Conservation (phyloP, 2,888 invertebrate genomes). For the Brenthis daphne region DNA sequence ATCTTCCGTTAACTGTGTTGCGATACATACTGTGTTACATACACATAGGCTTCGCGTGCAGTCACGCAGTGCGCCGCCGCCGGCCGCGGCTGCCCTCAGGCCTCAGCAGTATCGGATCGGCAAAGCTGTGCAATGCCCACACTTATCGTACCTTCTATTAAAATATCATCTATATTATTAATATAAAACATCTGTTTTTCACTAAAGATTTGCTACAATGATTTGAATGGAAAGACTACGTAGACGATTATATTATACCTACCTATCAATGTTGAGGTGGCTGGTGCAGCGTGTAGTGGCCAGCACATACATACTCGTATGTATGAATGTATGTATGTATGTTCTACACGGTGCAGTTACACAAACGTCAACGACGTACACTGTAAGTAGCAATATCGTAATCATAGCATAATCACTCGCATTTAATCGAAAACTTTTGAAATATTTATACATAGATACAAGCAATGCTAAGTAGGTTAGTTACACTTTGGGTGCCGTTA, state of each 20-base stretch:
- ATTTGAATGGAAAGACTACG: no score
- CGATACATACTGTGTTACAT: neutral
- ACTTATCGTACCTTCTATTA: neutral
- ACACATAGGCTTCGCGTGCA: neutral
- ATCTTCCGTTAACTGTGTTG: conserved; percentile 4
- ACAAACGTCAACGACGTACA: neutral
- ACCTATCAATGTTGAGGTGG: no score
- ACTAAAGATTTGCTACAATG: no score
- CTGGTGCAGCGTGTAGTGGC: no score
- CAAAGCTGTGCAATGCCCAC: neutral
- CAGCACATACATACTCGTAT: no score
- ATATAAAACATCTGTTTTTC: no score
- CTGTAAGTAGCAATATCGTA: conserved; percentile 28
- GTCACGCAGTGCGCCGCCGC: no score
- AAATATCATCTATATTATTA: no score
- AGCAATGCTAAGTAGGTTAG: conserved; percentile 33
- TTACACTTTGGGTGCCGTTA: conserved; percentile 5
- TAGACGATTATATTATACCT: no score
- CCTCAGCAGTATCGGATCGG: neutral
- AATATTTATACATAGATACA: conserved; percentile 33
- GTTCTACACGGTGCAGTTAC: no score
- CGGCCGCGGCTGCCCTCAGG: no score
- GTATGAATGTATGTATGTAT: no score
- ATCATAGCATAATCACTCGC: conserved; percentile 32
- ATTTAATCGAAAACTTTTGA: conserved; percentile 33